Evolutionary conservation across 30 jellyfish, hydroid and myxozoan genomes (phyloP), one percentile per base, ranked within the genome.

Genomic region (Hydractinia echinata): DNA sequence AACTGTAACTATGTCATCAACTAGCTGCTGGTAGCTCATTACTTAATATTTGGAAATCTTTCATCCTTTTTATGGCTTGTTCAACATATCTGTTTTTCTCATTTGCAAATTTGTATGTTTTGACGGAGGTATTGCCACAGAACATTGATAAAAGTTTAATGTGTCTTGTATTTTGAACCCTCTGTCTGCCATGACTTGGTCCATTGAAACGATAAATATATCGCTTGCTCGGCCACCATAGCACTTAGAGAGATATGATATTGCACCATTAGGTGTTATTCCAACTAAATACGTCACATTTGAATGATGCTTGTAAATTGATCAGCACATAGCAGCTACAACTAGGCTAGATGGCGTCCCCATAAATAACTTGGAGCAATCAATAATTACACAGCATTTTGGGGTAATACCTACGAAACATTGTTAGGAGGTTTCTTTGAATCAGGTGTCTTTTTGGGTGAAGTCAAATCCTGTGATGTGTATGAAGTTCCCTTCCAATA

Each of bases 181-280:
- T 73, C 73, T 83, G 80, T 20, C 74, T 61, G 18, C 92, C 92
- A 14, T 58, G 19, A 55, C 73, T 78, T 10, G 92, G n/a, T 50
- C 76, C 39, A 15, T 73, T 10, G 20, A 9, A n/a, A 67, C 79
- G 3, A 85, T 72, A 39, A 49, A 49, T 44, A 80, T 4, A 53
- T 80, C 87, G n/a, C 81, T 51, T 5, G 87, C 87, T 15, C 95
- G 53, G 0, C 91, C 91, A 76, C 89, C 92, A 84, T 76, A 84
- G 61, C 77, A 55, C 10, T 48, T 73, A n/a, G 90, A 66, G 0
- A 58, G 64, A 19, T 6, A 85, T 16, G 77, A 8, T 1, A 85
- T 71, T 7, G 82, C 60, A 7, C 95, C 95, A 79, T 85, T 85
- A 3, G 86, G 95, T 10, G 95, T 85, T 8, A 78, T 81, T 6